A percentile compares a stretch with the other conserved stretches of the same genome.
These are phyloP conservation scores for Acanthurus tractus DNA, from an alignment of 2,797 vertebrate genomes.

Conservation along the genomic window DNA sequence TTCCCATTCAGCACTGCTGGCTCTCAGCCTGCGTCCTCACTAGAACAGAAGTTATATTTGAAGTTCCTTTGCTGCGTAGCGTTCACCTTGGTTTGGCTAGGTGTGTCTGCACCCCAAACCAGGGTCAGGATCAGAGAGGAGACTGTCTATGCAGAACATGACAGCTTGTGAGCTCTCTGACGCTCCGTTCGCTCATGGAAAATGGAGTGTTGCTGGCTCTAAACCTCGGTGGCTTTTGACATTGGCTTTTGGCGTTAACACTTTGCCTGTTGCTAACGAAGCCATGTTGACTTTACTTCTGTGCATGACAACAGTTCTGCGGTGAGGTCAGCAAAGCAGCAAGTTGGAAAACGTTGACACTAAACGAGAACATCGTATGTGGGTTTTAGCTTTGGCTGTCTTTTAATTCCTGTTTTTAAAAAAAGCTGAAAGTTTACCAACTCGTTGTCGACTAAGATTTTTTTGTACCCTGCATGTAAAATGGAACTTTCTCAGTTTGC, in stretches of 20 bases:
- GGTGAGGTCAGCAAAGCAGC: background rate
- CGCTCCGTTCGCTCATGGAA: background rate
- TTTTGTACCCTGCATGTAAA: background rate
- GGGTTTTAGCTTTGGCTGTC: background rate
- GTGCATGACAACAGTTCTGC: background rate
- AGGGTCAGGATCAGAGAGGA: background rate
- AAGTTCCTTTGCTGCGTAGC: constrained; percentile 34
- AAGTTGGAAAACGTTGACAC: background rate
- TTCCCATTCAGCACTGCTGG: constrained; percentile 54
- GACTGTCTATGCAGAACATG: background rate
- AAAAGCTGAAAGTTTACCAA: background rate
- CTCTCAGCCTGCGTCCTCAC: constrained; percentile 45
- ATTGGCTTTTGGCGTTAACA: background rate
- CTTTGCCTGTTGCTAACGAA: background rate
- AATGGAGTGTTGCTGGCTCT: background rate
- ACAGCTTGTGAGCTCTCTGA: background rate
- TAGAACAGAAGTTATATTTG: constrained; percentile 22
- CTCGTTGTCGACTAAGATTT: background rate
- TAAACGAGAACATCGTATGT: background rate
- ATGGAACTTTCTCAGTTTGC: background rate
- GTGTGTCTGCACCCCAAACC: background rate
- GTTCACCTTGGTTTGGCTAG: background rate
- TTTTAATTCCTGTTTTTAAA: background rate
- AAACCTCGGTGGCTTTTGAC: background rate
- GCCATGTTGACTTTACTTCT: background rate